Evolutionary conservation across 2,113 vertebrate species (phyloP).

Genomic region (Turnix velox): DNA sequence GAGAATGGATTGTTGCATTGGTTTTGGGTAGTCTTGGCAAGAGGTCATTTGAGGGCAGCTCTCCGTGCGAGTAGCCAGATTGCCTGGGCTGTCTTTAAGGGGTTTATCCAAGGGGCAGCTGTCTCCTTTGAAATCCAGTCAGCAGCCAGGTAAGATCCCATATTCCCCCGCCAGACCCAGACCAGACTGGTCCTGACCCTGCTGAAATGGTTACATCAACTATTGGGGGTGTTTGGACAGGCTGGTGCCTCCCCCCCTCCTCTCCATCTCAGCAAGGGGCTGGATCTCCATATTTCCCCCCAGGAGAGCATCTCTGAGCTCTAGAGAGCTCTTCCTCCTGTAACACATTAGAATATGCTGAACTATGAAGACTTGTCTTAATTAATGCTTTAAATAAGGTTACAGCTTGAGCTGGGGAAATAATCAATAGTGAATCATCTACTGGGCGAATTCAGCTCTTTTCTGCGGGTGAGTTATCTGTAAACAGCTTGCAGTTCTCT

Average conservation of each 20-base stretch:
- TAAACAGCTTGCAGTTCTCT: constrained; percentile 53
- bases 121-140: constrained; percentile 7
- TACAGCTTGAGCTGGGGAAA: constrained; percentile 39
- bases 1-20: accelerated
- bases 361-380: constrained; percentile 45
- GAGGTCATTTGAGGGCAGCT: constrained; percentile 11
- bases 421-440: constrained; percentile 61
- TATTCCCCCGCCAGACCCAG: not conserved
- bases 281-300: not conserved
- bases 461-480: constrained; percentile 16
- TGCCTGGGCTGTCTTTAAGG: constrained; percentile 44
- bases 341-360: constrained; percentile 44
- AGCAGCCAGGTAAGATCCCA: not conserved
- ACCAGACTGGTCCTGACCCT: not conserved
- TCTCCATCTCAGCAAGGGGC: not conserved
- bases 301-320: not conserved
- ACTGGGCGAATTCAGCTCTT: constrained; percentile 48
- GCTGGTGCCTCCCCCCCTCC: not conserved
- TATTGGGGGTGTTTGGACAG: accelerated
- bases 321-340: not conserved
- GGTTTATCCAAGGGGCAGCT: constrained; percentile 13
- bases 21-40: not conserved
- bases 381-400: constrained; percentile 63
- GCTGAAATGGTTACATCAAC: not conserved
- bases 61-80: not conserved